Evolutionary conservation across 2,888 invertebrate genomes (phyloP).

Genomic region (Philaethria dido): DNA sequence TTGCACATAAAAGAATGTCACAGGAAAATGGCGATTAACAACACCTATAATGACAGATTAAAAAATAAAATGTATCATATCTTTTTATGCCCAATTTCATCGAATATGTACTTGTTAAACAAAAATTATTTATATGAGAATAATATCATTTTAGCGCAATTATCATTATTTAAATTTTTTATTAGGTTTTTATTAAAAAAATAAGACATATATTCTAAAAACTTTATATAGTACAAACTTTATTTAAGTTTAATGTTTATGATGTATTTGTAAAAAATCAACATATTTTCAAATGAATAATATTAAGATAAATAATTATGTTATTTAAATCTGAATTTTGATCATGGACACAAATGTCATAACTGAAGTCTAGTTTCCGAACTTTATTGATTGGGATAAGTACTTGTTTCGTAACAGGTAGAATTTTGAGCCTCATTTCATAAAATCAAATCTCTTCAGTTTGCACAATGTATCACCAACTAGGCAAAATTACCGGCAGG

Average conservation of each 20-base stretch:
- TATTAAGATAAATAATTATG: too few species aligned
- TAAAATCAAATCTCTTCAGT: conserved; percentile 20
- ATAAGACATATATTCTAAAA: neutral
- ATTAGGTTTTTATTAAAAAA: neutral
- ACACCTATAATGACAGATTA: conserved; percentile 45
- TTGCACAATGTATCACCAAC: conserved; percentile 77
- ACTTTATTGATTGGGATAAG: conserved; percentile 31
- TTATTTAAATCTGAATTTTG: neutral
- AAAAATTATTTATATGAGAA: neutral
- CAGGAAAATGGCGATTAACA: conserved; percentile 46
- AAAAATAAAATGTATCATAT: neutral
- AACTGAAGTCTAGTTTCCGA: conserved; percentile 6
- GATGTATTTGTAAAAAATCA: too few species aligned
- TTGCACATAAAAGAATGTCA: conserved; percentile 43
- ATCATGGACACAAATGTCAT: neutral
- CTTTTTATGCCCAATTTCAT: neutral
- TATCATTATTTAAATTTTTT: neutral
- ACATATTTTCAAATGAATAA: too few species aligned
- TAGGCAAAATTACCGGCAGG: conserved; percentile 73
- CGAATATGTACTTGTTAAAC: neutral
- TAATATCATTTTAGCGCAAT: neutral
- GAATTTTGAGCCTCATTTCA: conserved; percentile 49
- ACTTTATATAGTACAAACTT: neutral
- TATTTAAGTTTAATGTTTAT: neutral
- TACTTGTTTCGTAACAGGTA: conserved; percentile 79